Conservation (phyloP, 2,113 vertebrate species). For the Tenrec ecaudatus region DNA sequence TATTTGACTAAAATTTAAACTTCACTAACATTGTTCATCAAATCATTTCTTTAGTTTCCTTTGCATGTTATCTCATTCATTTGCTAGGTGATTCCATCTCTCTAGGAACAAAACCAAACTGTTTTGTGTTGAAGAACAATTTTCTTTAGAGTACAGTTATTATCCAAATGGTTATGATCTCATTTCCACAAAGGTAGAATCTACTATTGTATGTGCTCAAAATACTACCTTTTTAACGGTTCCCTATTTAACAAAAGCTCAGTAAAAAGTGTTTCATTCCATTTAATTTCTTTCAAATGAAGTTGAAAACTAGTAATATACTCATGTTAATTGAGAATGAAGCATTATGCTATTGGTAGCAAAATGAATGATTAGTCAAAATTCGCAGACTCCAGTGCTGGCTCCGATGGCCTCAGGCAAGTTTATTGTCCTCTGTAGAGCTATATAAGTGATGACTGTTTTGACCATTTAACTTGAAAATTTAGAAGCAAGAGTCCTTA, state of each 20-base stretch:
- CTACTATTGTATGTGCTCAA: neutral
- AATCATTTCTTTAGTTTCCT: neutral
- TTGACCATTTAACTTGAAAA: conserved; percentile 53
- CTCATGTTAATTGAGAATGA: conserved; percentile 17
- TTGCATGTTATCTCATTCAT: neutral
- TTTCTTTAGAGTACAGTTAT: neutral
- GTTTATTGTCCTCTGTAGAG: neutral
- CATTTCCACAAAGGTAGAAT: neutral
- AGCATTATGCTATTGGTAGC: neutral
- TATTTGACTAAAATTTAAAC: neutral
- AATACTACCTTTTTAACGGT: neutral
- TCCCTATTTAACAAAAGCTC: conserved; percentile 21
- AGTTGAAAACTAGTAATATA: neutral
- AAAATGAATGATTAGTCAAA: conserved; percentile 46
- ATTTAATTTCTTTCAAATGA: neutral
- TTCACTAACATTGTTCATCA: neutral
- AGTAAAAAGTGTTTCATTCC: neutral
- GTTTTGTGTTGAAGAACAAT: neutral
- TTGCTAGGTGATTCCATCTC: neutral
- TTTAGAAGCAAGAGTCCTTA: conserved; percentile 1
- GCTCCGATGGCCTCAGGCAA: neutral
- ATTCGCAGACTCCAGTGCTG: neutral
- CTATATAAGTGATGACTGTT: neutral
- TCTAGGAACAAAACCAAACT: neutral
- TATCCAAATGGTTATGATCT: neutral